phyloP scores from a whole-genome alignment of 2,888 invertebrate genomes.

The Acanthacorydalis orientalis region DNA sequence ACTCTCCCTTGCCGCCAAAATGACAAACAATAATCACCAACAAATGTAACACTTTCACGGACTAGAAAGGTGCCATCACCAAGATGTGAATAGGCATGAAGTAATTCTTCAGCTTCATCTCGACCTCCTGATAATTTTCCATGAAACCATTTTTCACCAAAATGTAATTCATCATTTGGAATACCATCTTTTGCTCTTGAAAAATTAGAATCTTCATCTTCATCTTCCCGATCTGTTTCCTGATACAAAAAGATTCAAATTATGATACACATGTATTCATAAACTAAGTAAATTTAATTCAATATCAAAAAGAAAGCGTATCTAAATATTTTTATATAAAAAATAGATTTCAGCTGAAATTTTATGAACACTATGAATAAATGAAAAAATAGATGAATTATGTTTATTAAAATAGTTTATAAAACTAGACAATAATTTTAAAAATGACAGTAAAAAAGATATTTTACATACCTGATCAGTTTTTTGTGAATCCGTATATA shows the following conservation, averaged over 20 bases:
- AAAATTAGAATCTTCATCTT: slow-evolving; percentile 34
- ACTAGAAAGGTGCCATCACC: slow-evolving; percentile 90
- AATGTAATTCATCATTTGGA: slow-evolving; percentile 77
- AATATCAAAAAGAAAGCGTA: too few species aligned
- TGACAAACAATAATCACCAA: slow-evolving; percentile 88
- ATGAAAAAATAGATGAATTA: too few species aligned
- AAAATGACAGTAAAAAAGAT: neutral
- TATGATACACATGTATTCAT: too few species aligned
- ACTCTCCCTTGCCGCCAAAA: slow-evolving; percentile 84
- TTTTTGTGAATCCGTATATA: slow-evolving; percentile 60
- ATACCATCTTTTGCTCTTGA: slow-evolving; percentile 41
- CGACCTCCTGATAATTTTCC: slow-evolving; percentile 67
- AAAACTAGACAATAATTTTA: neutral
- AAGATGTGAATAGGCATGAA: slow-evolving; percentile 59
- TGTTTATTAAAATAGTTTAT: too few species aligned
- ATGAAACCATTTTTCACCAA: slow-evolving; percentile 89
- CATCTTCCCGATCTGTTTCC: slow-evolving; percentile 23
- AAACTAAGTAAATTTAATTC: too few species aligned
- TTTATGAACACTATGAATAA: too few species aligned
- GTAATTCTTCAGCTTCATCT: slow-evolving; percentile 60
- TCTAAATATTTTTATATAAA: neutral
- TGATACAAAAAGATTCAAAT: slow-evolving; percentile 1
- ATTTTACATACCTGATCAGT: slow-evolving; percentile 17
- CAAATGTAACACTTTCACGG: slow-evolving; percentile 86
- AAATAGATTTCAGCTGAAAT: neutral